Percentiles rank a stretch among this genome's conserved stretches.
Conservation (phyloP, 2,888 invertebrate species). For the Epinotia demarniana region DNA sequence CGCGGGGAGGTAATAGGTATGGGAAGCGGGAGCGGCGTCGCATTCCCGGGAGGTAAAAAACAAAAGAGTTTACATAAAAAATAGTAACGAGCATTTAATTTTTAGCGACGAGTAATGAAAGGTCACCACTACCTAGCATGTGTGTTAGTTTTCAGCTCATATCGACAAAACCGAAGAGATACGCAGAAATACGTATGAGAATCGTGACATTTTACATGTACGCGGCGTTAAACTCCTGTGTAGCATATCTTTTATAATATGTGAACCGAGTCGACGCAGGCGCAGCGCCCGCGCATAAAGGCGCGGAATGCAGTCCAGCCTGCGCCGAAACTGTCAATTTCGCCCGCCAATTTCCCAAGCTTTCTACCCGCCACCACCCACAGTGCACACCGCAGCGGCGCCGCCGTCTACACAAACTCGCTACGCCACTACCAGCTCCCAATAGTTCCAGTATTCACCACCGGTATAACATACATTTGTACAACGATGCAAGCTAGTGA, state of each 20-base stretch:
- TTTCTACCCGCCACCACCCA: slow-evolving; percentile 35
- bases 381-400: not conserved
- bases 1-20: too few species aligned
- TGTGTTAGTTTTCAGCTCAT: too few species aligned
- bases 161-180: too few species aligned
- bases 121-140: too few species aligned
- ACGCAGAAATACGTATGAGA: too few species aligned
- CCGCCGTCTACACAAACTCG: not conserved
- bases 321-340: slow-evolving; percentile 51
- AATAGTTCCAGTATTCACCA: slow-evolving; percentile 25
- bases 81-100: too few species aligned
- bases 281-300: slow-evolving; percentile 46
- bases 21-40: too few species aligned
- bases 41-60: too few species aligned
- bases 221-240: too few species aligned
- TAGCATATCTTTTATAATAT: not conserved
- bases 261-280: not conserved
- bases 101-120: too few species aligned
- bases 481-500: not conserved
- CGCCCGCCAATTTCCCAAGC: slow-evolving; percentile 42
- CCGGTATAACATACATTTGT: slow-evolving; percentile 4
- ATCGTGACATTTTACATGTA: too few species aligned
- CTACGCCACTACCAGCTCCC: not conserved
- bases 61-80: too few species aligned
- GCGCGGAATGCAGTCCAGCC: slow-evolving; percentile 56